Percentiles rank a stretch among this genome's conserved stretches.
These are phyloP conservation scores for Protonemura montana DNA, from an alignment of 2,888 invertebrate species.

Conservation along the genomic window DNA sequence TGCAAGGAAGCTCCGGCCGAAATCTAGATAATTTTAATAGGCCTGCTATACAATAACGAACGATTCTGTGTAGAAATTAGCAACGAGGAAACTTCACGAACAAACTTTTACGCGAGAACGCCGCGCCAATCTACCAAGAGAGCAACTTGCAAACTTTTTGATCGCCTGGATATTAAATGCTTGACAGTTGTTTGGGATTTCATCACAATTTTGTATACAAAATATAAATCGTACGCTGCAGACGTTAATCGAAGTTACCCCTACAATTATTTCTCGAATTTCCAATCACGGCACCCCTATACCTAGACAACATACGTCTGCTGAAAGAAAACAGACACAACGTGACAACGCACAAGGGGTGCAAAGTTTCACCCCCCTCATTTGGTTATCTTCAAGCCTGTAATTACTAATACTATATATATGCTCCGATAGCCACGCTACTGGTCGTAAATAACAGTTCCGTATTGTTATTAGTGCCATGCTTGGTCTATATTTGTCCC, in stretches of 20 bases:
- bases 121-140: neutral
- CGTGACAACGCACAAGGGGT: neutral
- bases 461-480: conserved; percentile 41
- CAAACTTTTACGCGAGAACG: neutral
- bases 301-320: neutral
- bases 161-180: neutral
- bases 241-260: neutral
- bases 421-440: neutral
- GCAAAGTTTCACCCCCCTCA: neutral
- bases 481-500: conserved; percentile 34
- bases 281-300: neutral
- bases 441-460: neutral
- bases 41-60: neutral
- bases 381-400: conserved; percentile 23
- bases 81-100: neutral
- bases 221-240: neutral
- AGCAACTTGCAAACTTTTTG: neutral
- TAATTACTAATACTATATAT: conserved; percentile 2
- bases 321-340: neutral
- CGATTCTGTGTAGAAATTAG: neutral
- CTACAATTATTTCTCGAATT: neutral
- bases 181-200: neutral
- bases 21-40: neutral
- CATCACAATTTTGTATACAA: neutral
- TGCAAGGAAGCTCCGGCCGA: neutral